These are phyloP conservation scores for Protodeltote pygarga DNA, from an alignment of 2,888 invertebrate species.

Conservation along the genomic window DNA sequence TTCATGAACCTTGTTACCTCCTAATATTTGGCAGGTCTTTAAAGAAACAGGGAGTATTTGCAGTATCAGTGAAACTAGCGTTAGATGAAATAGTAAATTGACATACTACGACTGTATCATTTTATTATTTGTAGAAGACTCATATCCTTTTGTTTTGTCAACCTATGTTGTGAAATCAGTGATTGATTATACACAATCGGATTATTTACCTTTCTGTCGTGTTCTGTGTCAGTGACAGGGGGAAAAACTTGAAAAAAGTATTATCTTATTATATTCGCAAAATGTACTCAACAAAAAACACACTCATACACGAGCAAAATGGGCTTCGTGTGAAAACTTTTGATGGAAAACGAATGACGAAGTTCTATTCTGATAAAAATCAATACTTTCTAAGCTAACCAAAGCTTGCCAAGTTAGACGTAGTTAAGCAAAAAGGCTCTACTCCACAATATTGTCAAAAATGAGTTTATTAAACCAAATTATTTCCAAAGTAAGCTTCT, in stretches of 20 bases:
- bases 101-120: too few species aligned
- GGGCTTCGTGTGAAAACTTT: constrained; percentile 53
- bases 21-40: too few species aligned
- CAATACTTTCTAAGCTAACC: constrained; percentile 26
- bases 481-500: too few species aligned
- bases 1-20: too few species aligned
- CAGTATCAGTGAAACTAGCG: too few species aligned
- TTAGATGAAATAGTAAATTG: too few species aligned
- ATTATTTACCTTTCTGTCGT: constrained; percentile 14
- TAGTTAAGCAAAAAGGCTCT: too few species aligned
- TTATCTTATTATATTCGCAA: constrained; percentile 47
- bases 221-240: constrained; percentile 8
- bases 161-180: constrained; percentile 9
- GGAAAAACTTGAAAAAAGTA: constrained; percentile 48
- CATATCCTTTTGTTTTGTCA: too few species aligned
- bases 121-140: too few species aligned
- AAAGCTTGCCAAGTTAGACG: background rate
- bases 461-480: too few species aligned
- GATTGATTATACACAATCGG: constrained; percentile 16
- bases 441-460: too few species aligned
- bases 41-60: too few species aligned
- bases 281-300: constrained; percentile 39
- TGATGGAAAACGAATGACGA: constrained; percentile 53
- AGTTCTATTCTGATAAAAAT: constrained; percentile 46
- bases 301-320: constrained; percentile 47